Conservation (phyloP, 2,797 vertebrate genomes). For the Psittacula echo region DNA sequence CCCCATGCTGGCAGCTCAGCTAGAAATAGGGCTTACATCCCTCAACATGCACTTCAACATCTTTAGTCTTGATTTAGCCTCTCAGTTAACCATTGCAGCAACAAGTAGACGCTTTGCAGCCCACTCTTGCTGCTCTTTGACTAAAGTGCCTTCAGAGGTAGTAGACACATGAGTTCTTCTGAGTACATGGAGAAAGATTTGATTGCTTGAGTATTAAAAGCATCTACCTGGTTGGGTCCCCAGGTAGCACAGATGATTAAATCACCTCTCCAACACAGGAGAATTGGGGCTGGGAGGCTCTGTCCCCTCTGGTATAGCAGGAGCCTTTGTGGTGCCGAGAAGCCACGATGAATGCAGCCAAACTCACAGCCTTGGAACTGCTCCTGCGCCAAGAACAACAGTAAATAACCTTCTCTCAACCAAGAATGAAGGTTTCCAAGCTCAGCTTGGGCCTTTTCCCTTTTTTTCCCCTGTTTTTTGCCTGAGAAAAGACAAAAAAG, state of each 20-base stretch:
- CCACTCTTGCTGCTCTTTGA: not conserved
- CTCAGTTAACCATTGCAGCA: not conserved
- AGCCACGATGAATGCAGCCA: not conserved
- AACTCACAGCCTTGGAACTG: not conserved
- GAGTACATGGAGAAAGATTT: not conserved
- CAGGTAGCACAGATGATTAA: not conserved
- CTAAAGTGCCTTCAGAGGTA: not conserved
- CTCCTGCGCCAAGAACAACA: conserved; percentile 60
- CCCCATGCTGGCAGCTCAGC: not conserved
- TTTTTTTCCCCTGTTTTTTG: not conserved
- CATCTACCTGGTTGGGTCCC: not conserved
- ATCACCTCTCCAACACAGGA: not conserved
- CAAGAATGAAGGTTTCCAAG: conserved; percentile 61
- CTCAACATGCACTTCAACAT: not conserved
- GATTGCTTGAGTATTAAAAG: not conserved
- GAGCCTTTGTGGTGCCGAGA: not conserved
- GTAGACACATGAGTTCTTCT: fast-evolving
- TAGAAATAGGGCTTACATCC: not conserved
- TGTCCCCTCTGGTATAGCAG: not conserved
- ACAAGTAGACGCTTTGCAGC: not conserved
- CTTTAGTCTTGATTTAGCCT: not conserved
- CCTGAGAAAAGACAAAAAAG: conserved; percentile 51
- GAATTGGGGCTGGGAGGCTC: not conserved
- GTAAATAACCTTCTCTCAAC: conserved; percentile 70
- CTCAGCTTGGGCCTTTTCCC: conserved; percentile 41